These are phyloP conservation scores for Herminia tarsipennalis DNA, from an alignment of 2,888 invertebrate genomes.

Conservation along the genomic window DNA sequence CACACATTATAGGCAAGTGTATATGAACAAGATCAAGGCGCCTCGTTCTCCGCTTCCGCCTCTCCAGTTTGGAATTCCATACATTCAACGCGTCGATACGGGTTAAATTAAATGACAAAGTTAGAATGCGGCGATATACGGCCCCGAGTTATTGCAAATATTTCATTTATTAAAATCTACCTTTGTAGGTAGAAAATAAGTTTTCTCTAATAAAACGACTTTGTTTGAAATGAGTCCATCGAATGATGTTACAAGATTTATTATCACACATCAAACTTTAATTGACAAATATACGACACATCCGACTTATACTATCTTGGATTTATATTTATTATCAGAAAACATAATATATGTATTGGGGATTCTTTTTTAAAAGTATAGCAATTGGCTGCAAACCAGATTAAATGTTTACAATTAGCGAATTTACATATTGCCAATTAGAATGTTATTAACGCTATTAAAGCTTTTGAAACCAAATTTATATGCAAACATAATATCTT, in stretches of 20 bases:
- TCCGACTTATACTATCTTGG: slow-evolving; percentile 5
- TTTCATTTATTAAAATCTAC: slow-evolving; percentile 40
- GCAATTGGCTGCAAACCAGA: slow-evolving; percentile 7
- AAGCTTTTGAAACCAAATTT: slow-evolving; percentile 6
- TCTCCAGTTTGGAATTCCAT: slow-evolving; percentile 67
- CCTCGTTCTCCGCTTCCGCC: slow-evolving; percentile 72
- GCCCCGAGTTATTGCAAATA: slow-evolving; percentile 38
- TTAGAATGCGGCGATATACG: slow-evolving; percentile 35
- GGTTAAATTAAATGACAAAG: slow-evolving; percentile 49
- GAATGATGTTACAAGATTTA: slow-evolving; percentile 4
- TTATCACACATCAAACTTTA: slow-evolving; percentile 2
- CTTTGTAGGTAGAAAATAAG: slow-evolving; percentile 26
- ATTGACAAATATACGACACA: slow-evolving; percentile 10
- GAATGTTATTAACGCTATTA: slow-evolving; percentile 6
- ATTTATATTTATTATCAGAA: slow-evolving; percentile 11
- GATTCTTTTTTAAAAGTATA: slow-evolving; percentile 3
- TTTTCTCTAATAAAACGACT: slow-evolving; percentile 16
- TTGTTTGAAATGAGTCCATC: slow-evolving; percentile 8
- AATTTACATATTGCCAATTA: slow-evolving; percentile 15
- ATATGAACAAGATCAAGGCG: slow-evolving; percentile 75
- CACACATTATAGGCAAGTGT: slow-evolving; percentile 36
- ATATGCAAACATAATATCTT: slow-evolving; percentile 12
- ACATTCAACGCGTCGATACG: slow-evolving; percentile 44
- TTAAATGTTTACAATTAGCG: slow-evolving; percentile 9
- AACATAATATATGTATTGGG: slow-evolving; percentile 6